Evolutionary conservation across 2,113 vertebrate species (phyloP).

Genomic region (Mobula hypostoma): DNA sequence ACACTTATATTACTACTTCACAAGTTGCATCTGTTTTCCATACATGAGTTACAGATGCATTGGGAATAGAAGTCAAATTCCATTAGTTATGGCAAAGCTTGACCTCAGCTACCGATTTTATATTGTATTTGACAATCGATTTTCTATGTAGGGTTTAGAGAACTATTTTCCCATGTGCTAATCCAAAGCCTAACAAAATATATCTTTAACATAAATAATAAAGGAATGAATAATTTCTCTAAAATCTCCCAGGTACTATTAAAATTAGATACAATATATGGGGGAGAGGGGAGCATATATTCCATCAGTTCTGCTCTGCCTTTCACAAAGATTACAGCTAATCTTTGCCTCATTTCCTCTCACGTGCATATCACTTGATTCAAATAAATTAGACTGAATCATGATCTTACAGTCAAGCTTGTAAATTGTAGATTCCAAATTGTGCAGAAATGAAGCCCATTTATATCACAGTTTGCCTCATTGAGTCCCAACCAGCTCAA

Average conservation of each 20-base stretch:
- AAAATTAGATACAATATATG: neutral
- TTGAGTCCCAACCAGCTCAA: too few relatives aligned
- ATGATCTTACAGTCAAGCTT: neutral
- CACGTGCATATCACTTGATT: neutral
- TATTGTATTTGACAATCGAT: neutral
- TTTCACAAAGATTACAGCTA: neutral
- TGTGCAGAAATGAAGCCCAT: neutral
- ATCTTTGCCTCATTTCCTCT: neutral
- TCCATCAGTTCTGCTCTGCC: neutral
- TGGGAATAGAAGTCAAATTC: neutral
- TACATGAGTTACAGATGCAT: neutral
- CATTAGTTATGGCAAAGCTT: neutral
- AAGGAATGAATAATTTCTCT: neutral
- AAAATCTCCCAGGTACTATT: neutral
- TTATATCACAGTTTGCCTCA: too few relatives aligned
- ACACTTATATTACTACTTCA: neutral
- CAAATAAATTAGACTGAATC: neutral
- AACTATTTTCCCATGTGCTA: neutral
- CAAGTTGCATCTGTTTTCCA: slow-evolving; percentile 14
- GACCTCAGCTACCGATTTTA: neutral
- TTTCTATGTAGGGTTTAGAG: neutral
- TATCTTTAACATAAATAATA: neutral
- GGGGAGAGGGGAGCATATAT: neutral
- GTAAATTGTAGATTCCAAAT: neutral
- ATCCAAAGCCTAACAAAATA: too few relatives aligned